Evolutionary conservation across 2,113 vertebrate genomes (phyloP).

Genomic region (Zosterops hypoxanthus): DNA sequence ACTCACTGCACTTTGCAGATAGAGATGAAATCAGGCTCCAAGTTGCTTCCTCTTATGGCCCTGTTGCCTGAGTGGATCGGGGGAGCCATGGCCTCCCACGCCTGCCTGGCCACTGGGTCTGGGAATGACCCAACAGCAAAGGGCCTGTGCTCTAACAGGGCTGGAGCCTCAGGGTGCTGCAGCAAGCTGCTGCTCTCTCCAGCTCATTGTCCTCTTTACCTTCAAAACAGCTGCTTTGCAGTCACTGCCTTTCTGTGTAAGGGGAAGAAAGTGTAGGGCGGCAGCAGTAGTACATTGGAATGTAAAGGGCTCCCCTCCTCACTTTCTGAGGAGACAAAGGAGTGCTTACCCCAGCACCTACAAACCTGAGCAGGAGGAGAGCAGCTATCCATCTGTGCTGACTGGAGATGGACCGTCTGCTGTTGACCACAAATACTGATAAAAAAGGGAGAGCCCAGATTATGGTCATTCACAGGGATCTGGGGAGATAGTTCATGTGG

Average conservation of each 20-base stretch:
- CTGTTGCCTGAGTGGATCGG: background rate
- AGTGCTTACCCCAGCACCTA: background rate
- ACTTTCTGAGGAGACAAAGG: background rate
- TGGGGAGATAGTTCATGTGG: background rate
- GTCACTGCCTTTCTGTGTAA: background rate
- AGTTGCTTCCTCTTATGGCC: slow-evolving; percentile 29
- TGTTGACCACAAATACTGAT: background rate
- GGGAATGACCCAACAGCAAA: fast-evolving
- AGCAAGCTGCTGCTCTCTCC: background rate
- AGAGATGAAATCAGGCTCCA: background rate
- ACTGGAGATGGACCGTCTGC: background rate
- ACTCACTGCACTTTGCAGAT: background rate
- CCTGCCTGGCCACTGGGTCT: background rate
- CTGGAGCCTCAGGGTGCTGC: background rate
- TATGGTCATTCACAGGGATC: background rate
- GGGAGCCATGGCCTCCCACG: background rate
- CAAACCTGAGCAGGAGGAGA: background rate
- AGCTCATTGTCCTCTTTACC: background rate
- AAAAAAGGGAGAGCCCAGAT: background rate
- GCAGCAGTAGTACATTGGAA: background rate
- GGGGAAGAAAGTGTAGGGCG: background rate
- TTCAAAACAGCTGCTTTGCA: background rate
- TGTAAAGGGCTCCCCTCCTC: background rate
- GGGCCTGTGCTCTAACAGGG: background rate
- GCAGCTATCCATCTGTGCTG: background rate